Evolutionary conservation across 2,113 vertebrate species (phyloP), one percentile per base, ranked within the genome.

Genomic region (Thunnus maccoyii): DNA sequence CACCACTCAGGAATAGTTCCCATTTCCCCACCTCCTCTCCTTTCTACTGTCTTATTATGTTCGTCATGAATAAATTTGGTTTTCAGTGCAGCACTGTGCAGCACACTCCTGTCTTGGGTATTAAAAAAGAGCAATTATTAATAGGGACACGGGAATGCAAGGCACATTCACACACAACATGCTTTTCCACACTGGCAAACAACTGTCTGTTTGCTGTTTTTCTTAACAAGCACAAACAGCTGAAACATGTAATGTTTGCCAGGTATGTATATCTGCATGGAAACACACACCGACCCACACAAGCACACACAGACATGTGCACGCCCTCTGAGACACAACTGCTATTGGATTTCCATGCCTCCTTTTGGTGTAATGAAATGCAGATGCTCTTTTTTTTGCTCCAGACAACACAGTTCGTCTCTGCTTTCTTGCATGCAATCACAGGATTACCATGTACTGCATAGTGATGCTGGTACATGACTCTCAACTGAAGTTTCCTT

Each of bases 1-100:
- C 48, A 61, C 75, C 54, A 46, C 70, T 78, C 73, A 67, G 58
- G 46, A 83, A 36, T 0, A 13, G 50, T 9, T 76, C 63, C 76
- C 55, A 69, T 72, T 60, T 64, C 64, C 27, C 58, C 32, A 78
- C 47, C 47, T 47, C 56, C 22, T 69, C 76, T 66, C 30, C 32
- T 54, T 46, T 79, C 67, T 22, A 47, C 76, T 79, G 74, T 82
- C 61, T 74, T 86, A 76, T 80, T 60, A 74, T 76, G 58, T 78
- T 79, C 57, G 75, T 79, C 64, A 77, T 84, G 86, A 90, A 88
- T 88, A 84, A 60, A 85, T 88, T 22, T 68, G 32, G 36, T 47
- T 78, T 65, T 72, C 55, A 25, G 7, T 30, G 54, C 72, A 61
- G 16, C 46, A 27, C 48, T 30, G 64, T 20, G 55, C 57, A 3